Evolutionary conservation across 2,888 invertebrate species (phyloP).

Genomic region (Allolobophora icterica): DNA sequence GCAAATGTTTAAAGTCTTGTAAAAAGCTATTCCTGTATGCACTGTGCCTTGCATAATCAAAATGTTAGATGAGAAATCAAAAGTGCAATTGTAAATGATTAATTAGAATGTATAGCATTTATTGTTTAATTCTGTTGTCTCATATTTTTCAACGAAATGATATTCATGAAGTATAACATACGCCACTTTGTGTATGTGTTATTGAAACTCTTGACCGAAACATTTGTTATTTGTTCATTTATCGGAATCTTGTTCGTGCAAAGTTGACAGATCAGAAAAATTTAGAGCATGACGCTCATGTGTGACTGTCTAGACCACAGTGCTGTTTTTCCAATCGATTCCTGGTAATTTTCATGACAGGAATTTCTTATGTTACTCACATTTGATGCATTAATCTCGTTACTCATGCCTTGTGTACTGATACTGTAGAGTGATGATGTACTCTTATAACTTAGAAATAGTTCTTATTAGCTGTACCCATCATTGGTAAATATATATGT

Average conservation of each 20-base stretch:
- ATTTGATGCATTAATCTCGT: neutral
- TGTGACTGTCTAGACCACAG: neutral
- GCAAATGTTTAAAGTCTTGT: neutral
- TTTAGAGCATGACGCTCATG: neutral
- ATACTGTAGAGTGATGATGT: neutral
- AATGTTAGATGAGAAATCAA: conserved; percentile 17
- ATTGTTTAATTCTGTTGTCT: neutral
- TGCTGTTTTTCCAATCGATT: neutral
- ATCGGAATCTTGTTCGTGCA: conserved; percentile 1
- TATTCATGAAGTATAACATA: neutral
- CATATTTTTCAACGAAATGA: conserved; percentile 9
- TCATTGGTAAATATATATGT: neutral
- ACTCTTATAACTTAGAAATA: neutral
- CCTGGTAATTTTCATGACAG: neutral
- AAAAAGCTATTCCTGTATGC: neutral
- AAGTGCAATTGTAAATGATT: conserved; percentile 2
- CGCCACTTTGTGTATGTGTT: neutral
- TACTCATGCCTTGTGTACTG: neutral
- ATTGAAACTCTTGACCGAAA: neutral
- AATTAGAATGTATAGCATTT: neutral
- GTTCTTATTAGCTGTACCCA: neutral
- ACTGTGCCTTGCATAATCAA: conserved; percentile 11
- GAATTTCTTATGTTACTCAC: neutral
- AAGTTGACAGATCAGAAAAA: neutral
- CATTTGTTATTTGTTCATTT: neutral